Base-by-base conservation (phyloP, 2,113 vertebrate species). In the Gallinago jamesoni region DNA sequence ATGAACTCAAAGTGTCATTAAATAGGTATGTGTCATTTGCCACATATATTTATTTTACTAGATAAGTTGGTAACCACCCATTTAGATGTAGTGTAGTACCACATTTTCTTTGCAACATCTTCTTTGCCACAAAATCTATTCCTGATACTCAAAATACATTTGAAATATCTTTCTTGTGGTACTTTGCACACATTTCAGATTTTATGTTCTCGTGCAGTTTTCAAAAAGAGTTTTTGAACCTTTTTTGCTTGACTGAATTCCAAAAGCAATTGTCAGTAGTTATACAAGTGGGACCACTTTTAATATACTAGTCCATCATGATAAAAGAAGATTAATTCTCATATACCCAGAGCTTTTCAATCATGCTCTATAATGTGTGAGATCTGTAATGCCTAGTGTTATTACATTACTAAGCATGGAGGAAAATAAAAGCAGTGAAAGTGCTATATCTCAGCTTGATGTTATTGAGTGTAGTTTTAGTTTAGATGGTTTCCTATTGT, bases 1-100 rank as follows among this genome's bases (percentile, higher is more conserved):
- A 97, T 98, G 98, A 98, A 98, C 98, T 98, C 97, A 67, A 96
- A 98, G 97, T 97, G 96, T 97, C 98, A 98, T 98, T 98, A 99
- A 98, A 97, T 96, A 98, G 98, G 98, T 98, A 99, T 98, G 97
- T 98, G 97, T 98, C 98, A 97, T 97, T 98, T 97, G 97, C 97
- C 96, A 97, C 97, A 98, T 97, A 98, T 98, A 98, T 98, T 98
- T 98, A 98, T 98, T 98, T 97, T 98, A 98, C 95, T 97, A 93
- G 98, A 97, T 95, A 97, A 96, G 95, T 94, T 97, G 94, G 97
- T 97, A 98, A 98, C 97, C 97, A 98, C 98, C 97, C 98, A 98
- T 98, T 98, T 98, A 90, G 96, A 96, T 97, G 87, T 94, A 96
- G 96, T 84, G 77, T 43, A 85, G 81, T 57, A 15, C 93, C 81